These are phyloP conservation scores for Stylophora pistillata DNA, from an alignment of 64 coral and sea anemone species.

Conservation along the genomic window DNA sequence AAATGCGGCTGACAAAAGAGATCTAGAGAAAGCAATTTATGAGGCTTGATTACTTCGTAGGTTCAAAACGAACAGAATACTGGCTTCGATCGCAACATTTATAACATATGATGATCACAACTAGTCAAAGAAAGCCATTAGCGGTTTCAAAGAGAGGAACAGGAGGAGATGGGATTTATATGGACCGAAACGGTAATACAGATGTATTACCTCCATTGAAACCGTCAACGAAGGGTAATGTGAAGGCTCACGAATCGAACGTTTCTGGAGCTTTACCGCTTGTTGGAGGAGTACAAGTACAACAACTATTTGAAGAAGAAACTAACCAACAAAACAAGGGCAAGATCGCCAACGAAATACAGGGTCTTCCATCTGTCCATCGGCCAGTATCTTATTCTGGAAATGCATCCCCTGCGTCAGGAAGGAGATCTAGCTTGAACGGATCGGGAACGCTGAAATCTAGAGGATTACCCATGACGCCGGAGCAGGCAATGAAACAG, in stretches of 20 bases:
- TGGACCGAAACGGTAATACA: slow-evolving; percentile 84
- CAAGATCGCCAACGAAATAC: slow-evolving; percentile 80
- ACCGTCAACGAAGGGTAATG: slow-evolving; percentile 87
- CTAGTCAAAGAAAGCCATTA: slow-evolving; percentile 85
- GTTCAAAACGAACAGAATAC: slow-evolving; percentile 50
- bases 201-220: slow-evolving; percentile 94
- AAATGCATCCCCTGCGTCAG: slow-evolving; percentile 63
- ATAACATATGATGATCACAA: slow-evolving; percentile 82
- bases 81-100: slow-evolving; percentile 38
- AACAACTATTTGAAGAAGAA: slow-evolving; percentile 99
- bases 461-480: slow-evolving; percentile 82
- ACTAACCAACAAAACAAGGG: slow-evolving; percentile 87
- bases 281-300: slow-evolving; percentile 88
- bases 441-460: slow-evolving; percentile 78
- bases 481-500: slow-evolving; percentile 93
- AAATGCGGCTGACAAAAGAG: slow-evolving; percentile 99
- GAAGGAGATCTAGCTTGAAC: slow-evolving; percentile 71
- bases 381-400: slow-evolving; percentile 65
- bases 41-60: slow-evolving; percentile 23
- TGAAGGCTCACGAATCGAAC: slow-evolving; percentile 55
- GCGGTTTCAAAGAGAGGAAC: slow-evolving; percentile 86
- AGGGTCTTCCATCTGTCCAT: slow-evolving; percentile 81
- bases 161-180: slow-evolving; percentile 84
- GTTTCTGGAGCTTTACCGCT: slow-evolving; percentile 69
- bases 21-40: slow-evolving; percentile 9